A percentile compares a stretch with the other conserved stretches of the same genome.
Evolutionary conservation across 2,888 invertebrate species (phyloP).

Genomic region (Gastrophysa polygoni): DNA sequence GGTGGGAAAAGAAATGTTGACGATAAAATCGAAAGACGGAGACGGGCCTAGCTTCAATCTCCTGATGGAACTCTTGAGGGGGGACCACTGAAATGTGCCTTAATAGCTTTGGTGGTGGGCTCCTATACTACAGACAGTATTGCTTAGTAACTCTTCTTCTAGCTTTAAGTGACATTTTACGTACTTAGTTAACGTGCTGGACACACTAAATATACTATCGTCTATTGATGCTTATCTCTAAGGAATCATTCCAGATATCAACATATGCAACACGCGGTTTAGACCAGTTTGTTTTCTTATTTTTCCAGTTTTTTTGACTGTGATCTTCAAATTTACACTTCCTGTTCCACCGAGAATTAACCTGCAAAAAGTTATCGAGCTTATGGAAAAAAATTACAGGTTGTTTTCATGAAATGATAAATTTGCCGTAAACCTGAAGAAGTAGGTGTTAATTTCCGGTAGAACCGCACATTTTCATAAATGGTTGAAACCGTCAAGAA

Average conservation of each 20-base stretch:
- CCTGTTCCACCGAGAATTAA: too few species aligned
- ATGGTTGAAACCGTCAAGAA: too few species aligned
- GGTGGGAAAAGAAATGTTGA: conserved; percentile 93
- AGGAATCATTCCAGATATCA: conserved; percentile 14
- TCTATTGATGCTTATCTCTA: conserved; percentile 24
- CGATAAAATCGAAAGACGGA: conserved; percentile 85
- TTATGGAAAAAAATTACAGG: too few species aligned
- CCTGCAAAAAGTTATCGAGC: too few species aligned
- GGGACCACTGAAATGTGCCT: conserved; percentile 75
- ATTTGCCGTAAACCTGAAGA: too few species aligned
- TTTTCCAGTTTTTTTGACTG: too few species aligned
- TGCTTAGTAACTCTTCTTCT: conserved; percentile 48
- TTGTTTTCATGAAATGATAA: too few species aligned
- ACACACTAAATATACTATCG: conserved; percentile 36
- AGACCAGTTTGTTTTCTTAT: too few species aligned
- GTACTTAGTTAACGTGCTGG: conserved; percentile 51
- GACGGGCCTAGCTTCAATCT: conserved; percentile 92
- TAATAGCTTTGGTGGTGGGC: conserved; percentile 57
- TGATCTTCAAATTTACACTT: too few species aligned
- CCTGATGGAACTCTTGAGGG: conserved; percentile 92
- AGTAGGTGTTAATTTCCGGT: too few species aligned
- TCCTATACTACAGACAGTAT: conserved; percentile 55
- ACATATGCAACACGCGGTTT: too few species aligned
- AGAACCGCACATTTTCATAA: too few species aligned
- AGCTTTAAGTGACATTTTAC: conserved; percentile 54